Conservation (phyloP, 1,140 invertebrate species). For the Micrasema minimum region DNA sequence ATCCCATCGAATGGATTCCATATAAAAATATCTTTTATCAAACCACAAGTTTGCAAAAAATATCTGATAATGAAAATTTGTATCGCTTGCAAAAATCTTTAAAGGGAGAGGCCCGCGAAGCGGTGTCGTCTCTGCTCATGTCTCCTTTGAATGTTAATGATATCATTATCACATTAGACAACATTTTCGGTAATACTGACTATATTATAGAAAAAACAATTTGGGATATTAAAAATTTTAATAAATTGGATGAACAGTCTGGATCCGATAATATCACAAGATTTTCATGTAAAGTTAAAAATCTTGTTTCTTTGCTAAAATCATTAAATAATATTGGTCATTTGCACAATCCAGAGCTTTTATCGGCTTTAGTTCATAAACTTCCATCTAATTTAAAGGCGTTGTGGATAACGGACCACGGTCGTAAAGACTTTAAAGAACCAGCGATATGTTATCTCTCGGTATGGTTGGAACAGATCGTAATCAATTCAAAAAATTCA, state of each 20-base stretch:
- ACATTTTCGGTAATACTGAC: neutral
- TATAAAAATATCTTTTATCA: neutral
- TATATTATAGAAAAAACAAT: neutral
- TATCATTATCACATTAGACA: neutral
- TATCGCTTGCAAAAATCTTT: neutral
- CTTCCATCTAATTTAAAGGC: neutral
- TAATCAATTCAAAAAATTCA: neutral
- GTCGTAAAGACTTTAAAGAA: neutral
- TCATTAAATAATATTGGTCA: neutral
- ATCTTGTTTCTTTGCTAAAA: neutral
- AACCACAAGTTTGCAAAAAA: no score
- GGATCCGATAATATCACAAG: neutral
- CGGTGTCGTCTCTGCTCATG: neutral
- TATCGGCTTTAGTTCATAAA: neutral
- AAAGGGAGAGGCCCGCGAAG: neutral
- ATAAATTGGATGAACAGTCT: neutral
- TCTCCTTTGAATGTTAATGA: neutral
- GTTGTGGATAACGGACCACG: neutral
- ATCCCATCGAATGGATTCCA: neutral
- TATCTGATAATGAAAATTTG: neutral
- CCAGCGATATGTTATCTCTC: neutral
- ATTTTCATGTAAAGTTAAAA: slow-evolving; percentile 11
- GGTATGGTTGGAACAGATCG: neutral
- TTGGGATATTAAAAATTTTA: neutral
- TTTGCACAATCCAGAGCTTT: neutral